These are phyloP conservation scores for Phenganax subtilis DNA, from an alignment of 92 coral and sea anemone genomes.

Conservation along the genomic window DNA sequence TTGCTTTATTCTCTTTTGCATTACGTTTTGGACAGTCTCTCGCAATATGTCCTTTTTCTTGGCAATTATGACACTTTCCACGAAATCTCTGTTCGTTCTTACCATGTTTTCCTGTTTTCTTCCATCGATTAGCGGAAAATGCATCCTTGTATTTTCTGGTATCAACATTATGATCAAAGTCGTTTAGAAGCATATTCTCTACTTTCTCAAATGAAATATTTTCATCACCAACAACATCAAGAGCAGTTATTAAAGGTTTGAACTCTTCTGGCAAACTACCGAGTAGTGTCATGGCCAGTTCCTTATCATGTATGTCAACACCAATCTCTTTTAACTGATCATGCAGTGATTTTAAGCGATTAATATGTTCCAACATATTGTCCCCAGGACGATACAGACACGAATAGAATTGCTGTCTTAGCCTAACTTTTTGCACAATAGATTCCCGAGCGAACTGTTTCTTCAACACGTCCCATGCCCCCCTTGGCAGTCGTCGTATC, in stretches of 20 bases:
- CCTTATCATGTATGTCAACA: neutral
- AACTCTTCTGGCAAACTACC: neutral
- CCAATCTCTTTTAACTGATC: neutral
- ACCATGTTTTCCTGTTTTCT: no score
- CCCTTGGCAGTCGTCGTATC: no score
- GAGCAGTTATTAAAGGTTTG: neutral
- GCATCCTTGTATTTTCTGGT: no score
- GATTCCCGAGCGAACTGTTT: neutral
- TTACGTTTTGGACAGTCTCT: no score
- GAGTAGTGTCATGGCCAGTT: neutral
- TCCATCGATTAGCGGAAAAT: no score
- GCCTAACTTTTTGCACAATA: neutral
- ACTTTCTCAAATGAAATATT: neutral
- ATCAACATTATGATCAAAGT: no score
- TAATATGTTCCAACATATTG: neutral
- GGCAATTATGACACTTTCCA: slow-evolving; percentile 59
- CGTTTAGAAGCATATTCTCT: neutral
- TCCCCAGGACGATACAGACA: neutral
- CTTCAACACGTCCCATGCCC: no score
- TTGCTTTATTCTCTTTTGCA: neutral
- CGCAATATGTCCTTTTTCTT: slow-evolving; percentile 54
- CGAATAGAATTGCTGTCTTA: neutral
- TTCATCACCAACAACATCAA: neutral
- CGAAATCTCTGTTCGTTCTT: no score
- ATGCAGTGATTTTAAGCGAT: neutral